Base-by-base conservation (phyloP, 2,888 invertebrate genomes). In the Mantis religiosa region DNA sequence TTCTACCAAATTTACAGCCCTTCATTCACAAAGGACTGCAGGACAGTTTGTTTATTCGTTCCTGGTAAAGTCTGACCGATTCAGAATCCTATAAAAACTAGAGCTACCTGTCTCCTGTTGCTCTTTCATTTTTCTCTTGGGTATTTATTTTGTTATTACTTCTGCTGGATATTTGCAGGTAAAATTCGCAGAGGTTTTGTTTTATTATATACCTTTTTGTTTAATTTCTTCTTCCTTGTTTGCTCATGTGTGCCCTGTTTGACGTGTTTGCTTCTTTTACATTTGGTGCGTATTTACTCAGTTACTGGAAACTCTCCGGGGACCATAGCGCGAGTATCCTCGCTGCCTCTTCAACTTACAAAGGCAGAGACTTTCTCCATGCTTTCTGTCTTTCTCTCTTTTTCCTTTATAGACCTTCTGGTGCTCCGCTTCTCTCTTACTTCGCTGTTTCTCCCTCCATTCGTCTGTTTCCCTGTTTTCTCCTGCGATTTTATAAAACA, bases 401-500 rank as follows among this genome's bases (percentile, higher is more conserved):
- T 20, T 20, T 71, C 54, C 54, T 71, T 71, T 20, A 20, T 71
- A 71, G 54, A 4, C 54, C 85, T 84, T 84, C 82, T 20, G 82
- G 71, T 89, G 85, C 47, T 25, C n/a, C 82, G 85, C 88, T 88
- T 85, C 81, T 82, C 41, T 47, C 85, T 20, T 20, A 71, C 20
- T 71, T 25, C 8, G 54, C 54, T 71, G 54, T 25, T 71, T 71
- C 15, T 71, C 85, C 83, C 34, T 85, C 41, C 14, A 82, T 87
- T 41, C 87, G n/a, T 85, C 88, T 82, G 82, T 89, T 89, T 89
- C 89, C 83, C 84, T 89, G 83, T 88, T 89, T 83, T 81, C 82
- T 34, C 87, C 47, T 87, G 87, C 87, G 85, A 83, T 88, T 88
- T 85, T 27, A 89, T 20, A 71, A 87, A 89, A 87, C 81, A 84